Evolutionary conservation across 2,888 invertebrate species (phyloP).

Genomic region (Drosophila prostipennis): DNA sequence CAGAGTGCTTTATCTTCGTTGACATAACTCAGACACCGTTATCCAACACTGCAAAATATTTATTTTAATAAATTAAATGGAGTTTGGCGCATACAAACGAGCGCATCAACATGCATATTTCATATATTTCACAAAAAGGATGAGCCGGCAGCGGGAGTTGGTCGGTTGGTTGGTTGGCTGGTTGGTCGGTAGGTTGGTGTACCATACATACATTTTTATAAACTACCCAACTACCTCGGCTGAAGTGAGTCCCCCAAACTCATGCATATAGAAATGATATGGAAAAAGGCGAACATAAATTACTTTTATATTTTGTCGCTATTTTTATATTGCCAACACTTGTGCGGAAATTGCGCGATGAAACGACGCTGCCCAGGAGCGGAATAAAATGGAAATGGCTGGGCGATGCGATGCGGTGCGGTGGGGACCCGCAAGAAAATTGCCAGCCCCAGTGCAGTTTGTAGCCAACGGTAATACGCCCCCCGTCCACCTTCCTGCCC

Average conservation of each 20-base stretch:
- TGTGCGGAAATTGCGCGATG: constrained; percentile 79
- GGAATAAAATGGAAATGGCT: constrained; percentile 30
- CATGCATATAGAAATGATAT: constrained; percentile 70
- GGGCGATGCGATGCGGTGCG: constrained; percentile 8
- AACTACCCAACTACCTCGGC: constrained; percentile 17
- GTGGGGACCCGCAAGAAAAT: constrained; percentile 23
- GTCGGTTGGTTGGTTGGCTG: not conserved
- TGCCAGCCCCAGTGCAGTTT: constrained; percentile 53
- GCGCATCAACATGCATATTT: constrained; percentile 73
- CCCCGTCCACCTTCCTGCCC: not conserved
- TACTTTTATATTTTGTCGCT: constrained; percentile 79
- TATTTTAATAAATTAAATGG: constrained; percentile 74
- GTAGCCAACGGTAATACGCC: constrained; percentile 63
- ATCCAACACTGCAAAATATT: constrained; percentile 49
- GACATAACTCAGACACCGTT: constrained; percentile 12
- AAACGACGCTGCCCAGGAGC: constrained; percentile 58
- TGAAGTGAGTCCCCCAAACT: constrained; percentile 13
- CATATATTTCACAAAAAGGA: constrained; percentile 54
- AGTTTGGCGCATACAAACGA: constrained; percentile 76
- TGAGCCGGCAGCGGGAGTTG: constrained; percentile 18
- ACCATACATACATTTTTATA: constrained; percentile 21
- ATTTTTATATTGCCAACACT: constrained; percentile 80
- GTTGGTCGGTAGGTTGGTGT: not conserved
- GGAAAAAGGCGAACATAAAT: constrained; percentile 74
- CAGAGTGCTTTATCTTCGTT: constrained; percentile 4